Percentiles rank a stretch among this genome's conserved stretches.
Evolutionary conservation across 2,888 invertebrate genomes (phyloP).

Genomic region (Xylota segnis): DNA sequence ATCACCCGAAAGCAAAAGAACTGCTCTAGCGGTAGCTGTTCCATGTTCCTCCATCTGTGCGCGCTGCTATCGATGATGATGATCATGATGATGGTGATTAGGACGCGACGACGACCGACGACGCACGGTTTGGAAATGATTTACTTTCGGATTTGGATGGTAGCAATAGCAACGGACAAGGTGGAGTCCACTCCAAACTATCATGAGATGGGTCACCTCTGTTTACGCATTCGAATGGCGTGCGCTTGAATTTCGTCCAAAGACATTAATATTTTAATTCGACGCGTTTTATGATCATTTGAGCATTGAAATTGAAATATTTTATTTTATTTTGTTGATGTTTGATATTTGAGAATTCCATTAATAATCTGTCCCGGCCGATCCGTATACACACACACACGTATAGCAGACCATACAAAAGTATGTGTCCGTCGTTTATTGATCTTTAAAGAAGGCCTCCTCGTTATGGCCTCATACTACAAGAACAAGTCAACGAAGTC

Average conservation of each 20-base stretch:
- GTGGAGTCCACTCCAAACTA: slow-evolving; percentile 50
- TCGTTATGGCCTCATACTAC: too few species aligned
- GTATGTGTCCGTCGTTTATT: slow-evolving; percentile 51
- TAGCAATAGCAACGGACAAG: slow-evolving; percentile 47
- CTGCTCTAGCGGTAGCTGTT: slow-evolving; percentile 44
- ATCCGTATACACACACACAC: slow-evolving; percentile 25
- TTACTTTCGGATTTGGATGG: slow-evolving; percentile 67
- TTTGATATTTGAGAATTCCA: slow-evolving; percentile 72
- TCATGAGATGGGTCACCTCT: slow-evolving; percentile 17
- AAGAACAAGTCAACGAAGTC: slow-evolving; percentile 2
- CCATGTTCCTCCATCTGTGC: slow-evolving; percentile 54
- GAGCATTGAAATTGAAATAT: slow-evolving; percentile 73
- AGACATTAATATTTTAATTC: slow-evolving; percentile 77
- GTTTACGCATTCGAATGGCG: slow-evolving; percentile 57
- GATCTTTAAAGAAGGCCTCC: slow-evolving; percentile 48
- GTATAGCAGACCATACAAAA: too few species aligned
- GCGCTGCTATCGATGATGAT: slow-evolving; percentile 33
- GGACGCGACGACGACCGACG: slow-evolving; percentile 42
- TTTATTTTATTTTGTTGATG: slow-evolving; percentile 56
- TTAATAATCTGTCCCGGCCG: slow-evolving; percentile 44
- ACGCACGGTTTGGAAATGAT: slow-evolving; percentile 60
- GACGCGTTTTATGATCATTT: slow-evolving; percentile 76
- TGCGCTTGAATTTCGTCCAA: slow-evolving; percentile 75
- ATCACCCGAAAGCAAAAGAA: slow-evolving; percentile 45
- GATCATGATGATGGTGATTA: slow-evolving; percentile 64